Percentiles rank a stretch among this genome's conserved stretches.
phyloP scores from a whole-genome alignment of 2,888 invertebrate species.

The Agelastica alni region DNA sequence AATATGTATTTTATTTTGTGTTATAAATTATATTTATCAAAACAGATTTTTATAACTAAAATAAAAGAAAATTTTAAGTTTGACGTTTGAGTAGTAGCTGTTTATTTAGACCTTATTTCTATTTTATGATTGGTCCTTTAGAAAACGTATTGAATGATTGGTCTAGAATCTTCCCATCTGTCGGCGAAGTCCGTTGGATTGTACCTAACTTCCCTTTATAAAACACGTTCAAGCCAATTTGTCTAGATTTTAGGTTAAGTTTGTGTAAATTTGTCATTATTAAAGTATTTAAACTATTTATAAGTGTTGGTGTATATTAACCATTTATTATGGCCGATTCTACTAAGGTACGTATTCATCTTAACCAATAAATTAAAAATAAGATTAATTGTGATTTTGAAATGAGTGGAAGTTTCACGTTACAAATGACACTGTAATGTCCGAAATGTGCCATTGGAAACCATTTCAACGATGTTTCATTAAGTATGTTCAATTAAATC shows the following conservation, averaged over 20 bases:
- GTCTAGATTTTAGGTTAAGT: conserved; percentile 35
- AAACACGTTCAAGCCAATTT: conserved; percentile 15
- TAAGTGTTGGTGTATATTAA: conserved; percentile 14
- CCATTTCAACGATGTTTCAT: neutral
- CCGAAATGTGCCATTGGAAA: neutral
- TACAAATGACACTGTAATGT: neutral
- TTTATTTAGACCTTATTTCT: no score
- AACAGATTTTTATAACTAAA: no score
- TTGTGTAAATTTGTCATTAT: conserved; percentile 19
- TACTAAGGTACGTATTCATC: conserved; percentile 30
- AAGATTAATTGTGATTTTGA: neutral
- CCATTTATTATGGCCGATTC: conserved; percentile 31
- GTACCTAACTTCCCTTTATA: conserved; percentile 24
- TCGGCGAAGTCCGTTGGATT: no score
- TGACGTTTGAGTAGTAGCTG: no score
- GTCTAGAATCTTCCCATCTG: no score
- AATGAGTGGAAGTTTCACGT: conserved; percentile 4
- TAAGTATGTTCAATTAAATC: no score
- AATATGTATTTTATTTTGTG: no score
- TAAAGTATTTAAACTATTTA: conserved; percentile 16
- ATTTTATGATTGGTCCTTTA: no score
- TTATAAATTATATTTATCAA: no score
- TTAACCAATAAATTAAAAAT: neutral
- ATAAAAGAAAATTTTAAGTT: no score
- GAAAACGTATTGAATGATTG: no score